Conservation (phyloP, 2,888 invertebrate genomes). For the Pyrrhia umbra region DNA sequence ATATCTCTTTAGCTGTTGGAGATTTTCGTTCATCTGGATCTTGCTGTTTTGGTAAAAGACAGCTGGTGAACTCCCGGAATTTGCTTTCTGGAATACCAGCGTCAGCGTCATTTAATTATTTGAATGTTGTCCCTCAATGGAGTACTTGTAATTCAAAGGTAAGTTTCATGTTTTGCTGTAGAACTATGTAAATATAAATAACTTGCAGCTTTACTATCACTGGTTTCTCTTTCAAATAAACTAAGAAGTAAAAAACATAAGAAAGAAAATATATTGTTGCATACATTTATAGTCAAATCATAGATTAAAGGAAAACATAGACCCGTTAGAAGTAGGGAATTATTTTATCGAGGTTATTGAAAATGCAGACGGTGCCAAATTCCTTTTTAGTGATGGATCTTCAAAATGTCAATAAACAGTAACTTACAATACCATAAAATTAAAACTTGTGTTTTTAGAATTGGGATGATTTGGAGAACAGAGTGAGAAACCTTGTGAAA, state of each 20-base stretch:
- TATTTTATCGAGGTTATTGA: too few species aligned
- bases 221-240: neutral
- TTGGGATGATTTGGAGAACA: constrained; percentile 74
- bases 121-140: constrained; percentile 79
- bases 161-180: constrained; percentile 29
- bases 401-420: too few species aligned
- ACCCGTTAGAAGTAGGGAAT: too few species aligned
- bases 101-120: constrained; percentile 67
- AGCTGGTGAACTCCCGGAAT: constrained; percentile 73
- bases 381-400: too few species aligned
- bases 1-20: constrained; percentile 54
- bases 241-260: neutral
- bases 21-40: constrained; percentile 56
- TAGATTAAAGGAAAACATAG: too few species aligned
- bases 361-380: too few species aligned
- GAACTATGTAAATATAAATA: too few species aligned
- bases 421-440: too few species aligned
- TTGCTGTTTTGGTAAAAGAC: constrained; percentile 74
- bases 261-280: too few species aligned
- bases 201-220: too few species aligned
- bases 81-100: constrained; percentile 72
- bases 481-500: constrained; percentile 67
- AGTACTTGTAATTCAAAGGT: constrained; percentile 72
- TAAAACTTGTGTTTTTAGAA: constrained; percentile 63
- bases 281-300: neutral